These are phyloP conservation scores for Pelecanus crispus DNA, from an alignment of 2,113 vertebrate genomes.

Conservation along the genomic window DNA sequence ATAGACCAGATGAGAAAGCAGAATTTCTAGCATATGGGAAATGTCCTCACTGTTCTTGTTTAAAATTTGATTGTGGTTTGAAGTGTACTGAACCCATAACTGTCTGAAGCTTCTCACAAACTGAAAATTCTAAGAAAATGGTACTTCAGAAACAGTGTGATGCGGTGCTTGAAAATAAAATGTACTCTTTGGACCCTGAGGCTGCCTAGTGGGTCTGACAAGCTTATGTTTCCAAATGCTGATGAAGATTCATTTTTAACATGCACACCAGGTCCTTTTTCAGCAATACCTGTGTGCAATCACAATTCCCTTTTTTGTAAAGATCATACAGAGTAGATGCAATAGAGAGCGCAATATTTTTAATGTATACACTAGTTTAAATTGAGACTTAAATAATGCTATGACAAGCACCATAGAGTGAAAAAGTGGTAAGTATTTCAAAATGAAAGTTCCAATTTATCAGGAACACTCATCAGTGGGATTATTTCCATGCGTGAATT, in stretches of 20 bases:
- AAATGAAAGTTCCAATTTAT: neutral
- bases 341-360: neutral
- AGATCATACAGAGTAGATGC: neutral
- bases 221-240: neutral
- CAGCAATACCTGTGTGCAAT: neutral
- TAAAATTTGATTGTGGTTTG: neutral
- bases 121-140: neutral
- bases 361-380: neutral
- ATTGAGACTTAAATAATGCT: neutral
- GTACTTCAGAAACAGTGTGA: neutral
- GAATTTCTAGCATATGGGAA: neutral
- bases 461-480: neutral
- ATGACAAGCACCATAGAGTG: neutral
- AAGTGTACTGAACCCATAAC: neutral
- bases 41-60: neutral
- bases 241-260: neutral
- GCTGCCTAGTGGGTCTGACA: neutral
- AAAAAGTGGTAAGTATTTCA: neutral
- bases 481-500: neutral
- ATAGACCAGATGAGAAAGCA: neutral
- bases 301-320: neutral
- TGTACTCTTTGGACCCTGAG: neutral
- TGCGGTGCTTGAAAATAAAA: neutral
- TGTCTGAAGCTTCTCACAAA: neutral
- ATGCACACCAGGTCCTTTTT: neutral